These are phyloP conservation scores for Myocastor coypus DNA, from an alignment of 2,113 vertebrate genomes.

Conservation along the genomic window DNA sequence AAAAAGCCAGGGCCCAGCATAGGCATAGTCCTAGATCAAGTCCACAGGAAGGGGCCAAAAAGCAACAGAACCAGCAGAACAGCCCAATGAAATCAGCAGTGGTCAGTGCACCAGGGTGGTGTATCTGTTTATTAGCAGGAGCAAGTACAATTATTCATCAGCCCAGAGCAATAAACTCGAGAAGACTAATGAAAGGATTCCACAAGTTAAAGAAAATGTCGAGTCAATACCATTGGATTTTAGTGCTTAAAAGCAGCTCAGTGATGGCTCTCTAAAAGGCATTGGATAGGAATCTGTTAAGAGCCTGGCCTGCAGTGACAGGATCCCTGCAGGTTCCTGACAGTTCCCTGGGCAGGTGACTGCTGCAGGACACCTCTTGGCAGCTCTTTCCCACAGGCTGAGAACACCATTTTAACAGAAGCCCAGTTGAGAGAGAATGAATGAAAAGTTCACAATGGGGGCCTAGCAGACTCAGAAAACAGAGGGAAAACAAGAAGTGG, in stretches of 20 bases:
- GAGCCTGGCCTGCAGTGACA: neutral
- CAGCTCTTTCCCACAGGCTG: neutral
- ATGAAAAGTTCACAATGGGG: conserved; percentile 1
- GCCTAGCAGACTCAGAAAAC: neutral
- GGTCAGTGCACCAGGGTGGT: neutral
- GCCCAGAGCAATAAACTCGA: neutral
- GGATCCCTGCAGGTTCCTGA: neutral
- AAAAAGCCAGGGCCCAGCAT: neutral
- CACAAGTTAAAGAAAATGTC: neutral
- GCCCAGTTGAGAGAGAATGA: neutral
- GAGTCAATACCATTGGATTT: neutral
- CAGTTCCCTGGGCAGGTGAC: neutral
- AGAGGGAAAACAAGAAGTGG: neutral
- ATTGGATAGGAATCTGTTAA: neutral
- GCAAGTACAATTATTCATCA: neutral
- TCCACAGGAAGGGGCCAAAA: neutral
- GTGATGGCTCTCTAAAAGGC: neutral
- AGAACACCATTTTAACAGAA: neutral
- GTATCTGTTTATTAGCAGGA: neutral
- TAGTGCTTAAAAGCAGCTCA: neutral
- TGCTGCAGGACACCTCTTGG: neutral
- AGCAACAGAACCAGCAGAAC: neutral
- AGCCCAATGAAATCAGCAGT: neutral
- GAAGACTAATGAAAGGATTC: neutral
- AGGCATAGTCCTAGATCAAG: neutral